These are phyloP conservation scores for Phrynocephalus versicolor DNA, from an alignment of 2,113 vertebrate genomes.

Conservation along the genomic window DNA sequence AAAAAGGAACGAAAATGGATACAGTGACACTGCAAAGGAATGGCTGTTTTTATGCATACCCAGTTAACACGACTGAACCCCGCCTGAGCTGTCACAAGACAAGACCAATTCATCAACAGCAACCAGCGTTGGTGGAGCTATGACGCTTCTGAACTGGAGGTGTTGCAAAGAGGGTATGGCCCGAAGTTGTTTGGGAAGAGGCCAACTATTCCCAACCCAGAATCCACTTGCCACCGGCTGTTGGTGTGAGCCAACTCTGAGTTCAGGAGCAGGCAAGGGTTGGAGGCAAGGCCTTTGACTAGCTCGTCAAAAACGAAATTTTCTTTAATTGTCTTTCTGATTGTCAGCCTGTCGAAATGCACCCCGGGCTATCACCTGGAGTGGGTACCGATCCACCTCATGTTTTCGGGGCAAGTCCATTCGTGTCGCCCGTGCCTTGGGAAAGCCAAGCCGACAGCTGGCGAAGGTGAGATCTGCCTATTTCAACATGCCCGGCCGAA, in stretches of 20 bases:
- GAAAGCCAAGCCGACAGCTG: background rate
- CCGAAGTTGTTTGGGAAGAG: background rate
- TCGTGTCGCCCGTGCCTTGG: background rate
- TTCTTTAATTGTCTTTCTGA: background rate
- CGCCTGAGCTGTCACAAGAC: too few species aligned
- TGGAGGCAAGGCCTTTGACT: too few species aligned
- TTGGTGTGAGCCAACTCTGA: too few species aligned
- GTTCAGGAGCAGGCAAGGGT: too few species aligned
- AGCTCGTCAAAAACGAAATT: too few species aligned
- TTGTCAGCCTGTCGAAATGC: background rate
- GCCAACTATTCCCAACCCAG: background rate
- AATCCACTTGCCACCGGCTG: too few species aligned
- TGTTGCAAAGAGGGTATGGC: background rate
- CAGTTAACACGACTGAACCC: too few species aligned
- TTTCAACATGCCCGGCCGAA: background rate
- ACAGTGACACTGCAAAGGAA: too few species aligned
- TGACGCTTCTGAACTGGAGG: background rate
- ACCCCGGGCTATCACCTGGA: background rate
- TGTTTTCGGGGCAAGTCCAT: background rate
- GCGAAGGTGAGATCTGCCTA: background rate
- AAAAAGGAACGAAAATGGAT: too few species aligned
- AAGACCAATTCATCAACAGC: too few species aligned
- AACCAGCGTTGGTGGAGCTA: background rate
- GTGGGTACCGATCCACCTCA: background rate
- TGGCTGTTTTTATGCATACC: too few species aligned